Base-by-base conservation (phyloP, 2,888 invertebrate genomes). In the Drosophila phalerata region DNA sequence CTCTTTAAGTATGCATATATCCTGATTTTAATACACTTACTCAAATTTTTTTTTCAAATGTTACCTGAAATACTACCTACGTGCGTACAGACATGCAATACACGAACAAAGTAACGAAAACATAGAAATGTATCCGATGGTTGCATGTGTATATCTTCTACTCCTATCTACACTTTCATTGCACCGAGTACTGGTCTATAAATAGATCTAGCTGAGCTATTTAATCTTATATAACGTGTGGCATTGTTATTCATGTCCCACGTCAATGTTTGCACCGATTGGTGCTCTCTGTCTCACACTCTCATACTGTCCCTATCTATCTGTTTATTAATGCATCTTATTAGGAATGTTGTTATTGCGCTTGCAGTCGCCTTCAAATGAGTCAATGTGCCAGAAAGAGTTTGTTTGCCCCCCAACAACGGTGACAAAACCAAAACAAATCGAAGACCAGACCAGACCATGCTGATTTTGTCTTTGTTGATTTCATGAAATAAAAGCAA, bases 341-440 rank as follows among this genome's bases (percentile, higher is more conserved):
- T 80, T 68, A 53, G 69, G 69, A 60, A 68, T 68, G 77, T 73
- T 73, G 73, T 79, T 67, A 52, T 69, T 61, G 53, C 63, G 73
- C 42, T 61, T 70, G 84, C 85, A 65, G 38, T 87, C 72, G 74
- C 91, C 90, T 85, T 90, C 90, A 82, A 90, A 71, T 68, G 69
- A 86, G 90, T 90, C 91, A 90, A 79, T 90, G 91, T 89, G 90
- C 91, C 85, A 91, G 84, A 90, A 90, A 90, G 79, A 89, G 90
- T 90, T 88, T 88, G 78, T 88, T 80, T 83, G 79, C 88, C 85
- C 74, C 45, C 22, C 57, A 60, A 42, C 42, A 57, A 42, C n/a
- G 40, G 49, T 53, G 22, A 62, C 62, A 67, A 71, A 62, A 62
- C 22, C 66, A 63, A 63, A 68, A 68, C 73, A 69, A 75, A 66